A percentile compares a stretch with the other conserved stretches of the same genome.
These are phyloP conservation scores for Pipistrellus nathusii DNA, from an alignment of 2,797 vertebrate genomes.

Conservation along the genomic window DNA sequence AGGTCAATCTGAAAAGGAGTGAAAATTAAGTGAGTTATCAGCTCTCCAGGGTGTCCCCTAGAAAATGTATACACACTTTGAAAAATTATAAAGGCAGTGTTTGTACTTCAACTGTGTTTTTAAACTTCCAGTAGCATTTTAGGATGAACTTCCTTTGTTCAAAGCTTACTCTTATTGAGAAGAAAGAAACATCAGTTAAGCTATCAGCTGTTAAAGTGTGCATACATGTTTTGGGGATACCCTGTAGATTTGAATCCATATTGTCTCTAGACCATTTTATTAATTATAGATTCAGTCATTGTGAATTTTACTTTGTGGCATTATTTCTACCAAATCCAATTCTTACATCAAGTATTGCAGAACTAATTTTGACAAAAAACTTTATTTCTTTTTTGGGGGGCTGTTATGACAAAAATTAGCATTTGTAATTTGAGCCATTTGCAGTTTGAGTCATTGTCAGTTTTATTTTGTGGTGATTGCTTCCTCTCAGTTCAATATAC, in stretches of 20 bases:
- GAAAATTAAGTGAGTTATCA: too few relatives aligned
- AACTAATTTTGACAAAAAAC: not conserved
- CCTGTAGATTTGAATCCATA: not conserved
- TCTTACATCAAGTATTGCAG: not conserved
- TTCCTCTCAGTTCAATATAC: not conserved
- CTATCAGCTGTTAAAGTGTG: too few relatives aligned
- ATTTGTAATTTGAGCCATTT: not conserved
- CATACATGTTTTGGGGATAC: too few relatives aligned
- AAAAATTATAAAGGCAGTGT: too few relatives aligned
- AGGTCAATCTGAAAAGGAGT: too few relatives aligned
- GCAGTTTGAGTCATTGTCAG: not conserved
- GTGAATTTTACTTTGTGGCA: constrained; percentile 1
- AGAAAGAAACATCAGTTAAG: too few relatives aligned
- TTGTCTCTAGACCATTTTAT: not conserved
- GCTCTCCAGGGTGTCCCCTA: too few relatives aligned
- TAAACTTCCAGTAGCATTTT: too few relatives aligned
- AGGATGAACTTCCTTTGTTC: too few relatives aligned
- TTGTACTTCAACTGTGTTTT: too few relatives aligned
- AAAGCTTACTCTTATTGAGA: too few relatives aligned
- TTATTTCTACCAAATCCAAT: not conserved
- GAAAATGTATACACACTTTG: too few relatives aligned
- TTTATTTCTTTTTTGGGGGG: not conserved
- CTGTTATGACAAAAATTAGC: not conserved
- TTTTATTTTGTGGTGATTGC: not conserved
- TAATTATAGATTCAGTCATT: not conserved